These are phyloP conservation scores for Aldrovandia affinis DNA, from an alignment of 2,797 vertebrate genomes.

Conservation along the genomic window DNA sequence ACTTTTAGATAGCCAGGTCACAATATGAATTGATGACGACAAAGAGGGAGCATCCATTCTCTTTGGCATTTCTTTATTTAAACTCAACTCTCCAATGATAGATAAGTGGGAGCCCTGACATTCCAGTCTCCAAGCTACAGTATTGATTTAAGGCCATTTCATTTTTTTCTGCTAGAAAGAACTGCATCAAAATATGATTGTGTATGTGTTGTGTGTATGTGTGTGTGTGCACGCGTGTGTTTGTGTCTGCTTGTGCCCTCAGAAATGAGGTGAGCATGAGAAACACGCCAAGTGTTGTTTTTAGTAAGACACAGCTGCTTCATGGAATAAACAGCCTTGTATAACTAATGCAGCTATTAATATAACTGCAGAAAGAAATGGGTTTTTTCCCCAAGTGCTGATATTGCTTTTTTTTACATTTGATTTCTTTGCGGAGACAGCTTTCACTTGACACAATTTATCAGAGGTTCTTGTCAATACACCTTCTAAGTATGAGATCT, in stretches of 20 bases:
- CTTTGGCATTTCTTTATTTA: neutral
- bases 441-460: neutral
- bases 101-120: neutral
- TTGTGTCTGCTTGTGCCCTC: neutral
- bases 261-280: no score
- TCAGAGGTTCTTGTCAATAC: neutral
- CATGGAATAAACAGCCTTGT: no score
- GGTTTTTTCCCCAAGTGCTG: no score
- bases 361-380: neutral
- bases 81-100: neutral
- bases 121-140: neutral
- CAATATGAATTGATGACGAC: no score
- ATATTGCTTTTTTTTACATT: neutral
- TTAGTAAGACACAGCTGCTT: no score
- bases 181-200: neutral
- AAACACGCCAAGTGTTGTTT: no score
- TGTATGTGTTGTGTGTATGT: neutral
- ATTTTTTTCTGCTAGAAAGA: neutral
- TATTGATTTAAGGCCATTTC: neutral
- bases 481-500: neutral
- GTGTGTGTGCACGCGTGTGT: neutral
- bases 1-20: no score
- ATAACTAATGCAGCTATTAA: no score
- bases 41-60: neutral
- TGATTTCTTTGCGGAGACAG: neutral